phyloP scores from a whole-genome alignment of 2,888 invertebrate species.

The Platycheirus rosarum region DNA sequence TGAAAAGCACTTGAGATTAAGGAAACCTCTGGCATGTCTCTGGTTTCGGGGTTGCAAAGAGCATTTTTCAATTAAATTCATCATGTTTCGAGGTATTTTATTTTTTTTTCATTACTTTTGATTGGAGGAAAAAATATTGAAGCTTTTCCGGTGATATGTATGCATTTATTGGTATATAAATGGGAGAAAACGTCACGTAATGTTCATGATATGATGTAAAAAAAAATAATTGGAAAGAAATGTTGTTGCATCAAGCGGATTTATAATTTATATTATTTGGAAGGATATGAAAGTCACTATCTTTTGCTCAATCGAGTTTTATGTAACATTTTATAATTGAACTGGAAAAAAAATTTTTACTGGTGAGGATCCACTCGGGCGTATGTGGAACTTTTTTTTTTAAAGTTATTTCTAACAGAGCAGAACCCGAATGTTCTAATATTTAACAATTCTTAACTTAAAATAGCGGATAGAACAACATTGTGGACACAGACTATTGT shows the following conservation, averaged over 20 bases:
- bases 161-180: not conserved
- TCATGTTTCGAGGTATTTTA: constrained; percentile 13
- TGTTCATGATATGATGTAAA: not conserved
- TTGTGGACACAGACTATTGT: no score
- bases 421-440: no score
- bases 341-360: no score
- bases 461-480: no score
- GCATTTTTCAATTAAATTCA: constrained; percentile 59
- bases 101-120: constrained; percentile 8
- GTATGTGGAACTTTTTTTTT: no score
- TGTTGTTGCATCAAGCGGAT: constrained; percentile 2
- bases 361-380: no score
- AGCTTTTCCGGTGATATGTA: constrained; percentile 13
- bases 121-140: constrained; percentile 18
- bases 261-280: no score
- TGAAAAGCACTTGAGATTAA: constrained; percentile 57
- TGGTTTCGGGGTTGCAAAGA: constrained; percentile 10
- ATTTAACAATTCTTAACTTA: no score
- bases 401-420: no score
- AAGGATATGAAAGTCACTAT: no score
- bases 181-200: constrained; percentile 21
- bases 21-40: constrained; percentile 26
- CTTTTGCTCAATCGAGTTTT: not conserved
- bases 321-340: not conserved
- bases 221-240: constrained; percentile 13